A percentile compares a stretch with the other conserved stretches of the same genome.
Evolutionary conservation across 2,797 vertebrate genomes (phyloP).

Genomic region (Sebastes hubbsi): DNA sequence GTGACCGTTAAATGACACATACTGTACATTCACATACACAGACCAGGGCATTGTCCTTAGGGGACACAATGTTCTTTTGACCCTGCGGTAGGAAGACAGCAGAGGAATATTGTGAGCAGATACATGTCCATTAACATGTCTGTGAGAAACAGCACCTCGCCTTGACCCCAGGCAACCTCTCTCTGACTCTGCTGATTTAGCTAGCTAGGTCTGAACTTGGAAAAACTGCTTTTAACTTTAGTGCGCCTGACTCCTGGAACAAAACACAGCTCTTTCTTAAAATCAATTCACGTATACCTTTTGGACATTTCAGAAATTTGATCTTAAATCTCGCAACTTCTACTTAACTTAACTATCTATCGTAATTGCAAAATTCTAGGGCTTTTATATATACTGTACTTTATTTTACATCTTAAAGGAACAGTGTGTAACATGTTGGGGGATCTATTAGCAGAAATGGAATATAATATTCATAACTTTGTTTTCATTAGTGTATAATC

Average conservation of each 20-base stretch:
- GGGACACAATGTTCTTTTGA: slow-evolving; percentile 44
- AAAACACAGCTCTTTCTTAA: not conserved
- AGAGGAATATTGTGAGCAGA: slow-evolving; percentile 34
- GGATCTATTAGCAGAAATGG: too few species aligned
- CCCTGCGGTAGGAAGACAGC: slow-evolving; percentile 31
- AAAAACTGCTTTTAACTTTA: not conserved
- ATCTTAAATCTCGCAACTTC: not conserved
- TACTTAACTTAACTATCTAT: not conserved
- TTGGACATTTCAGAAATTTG: not conserved
- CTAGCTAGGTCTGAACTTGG: not conserved
- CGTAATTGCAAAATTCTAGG: not conserved
- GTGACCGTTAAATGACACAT: slow-evolving; percentile 23
- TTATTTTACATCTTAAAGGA: too few species aligned
- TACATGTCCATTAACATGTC: slow-evolving; percentile 50
- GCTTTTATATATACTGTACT: too few species aligned
- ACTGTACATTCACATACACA: not conserved
- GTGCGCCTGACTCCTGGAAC: not conserved
- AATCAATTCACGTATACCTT: not conserved
- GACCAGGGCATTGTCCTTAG: slow-evolving; percentile 13
- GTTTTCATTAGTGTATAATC: too few species aligned
- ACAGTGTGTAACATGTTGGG: too few species aligned
- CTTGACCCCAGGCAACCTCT: slow-evolving; percentile 34
- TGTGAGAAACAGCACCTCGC: slow-evolving; percentile 54
- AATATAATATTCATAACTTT: too few species aligned
- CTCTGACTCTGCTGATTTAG: slow-evolving; percentile 41